Evolutionary conservation across 37 sponge, comb jelly and placozoan genomes (phyloP), one percentile per base, ranked within the genome.

Genomic region (Axinella damicornis): DNA sequence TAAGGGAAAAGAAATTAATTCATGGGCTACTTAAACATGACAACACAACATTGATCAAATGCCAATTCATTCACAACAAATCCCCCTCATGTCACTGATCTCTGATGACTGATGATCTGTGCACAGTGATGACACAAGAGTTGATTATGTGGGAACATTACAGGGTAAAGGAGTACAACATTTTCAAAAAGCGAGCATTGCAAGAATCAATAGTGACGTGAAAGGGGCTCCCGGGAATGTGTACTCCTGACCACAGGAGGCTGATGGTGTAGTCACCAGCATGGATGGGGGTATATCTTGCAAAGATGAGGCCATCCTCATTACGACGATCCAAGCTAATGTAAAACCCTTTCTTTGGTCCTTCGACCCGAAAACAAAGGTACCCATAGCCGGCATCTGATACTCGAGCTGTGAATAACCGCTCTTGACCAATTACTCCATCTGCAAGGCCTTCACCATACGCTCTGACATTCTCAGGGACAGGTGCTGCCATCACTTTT

Each of bases 171-270:
- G n/a, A n/a, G n/a, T n/a, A n/a, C n/a, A n/a, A n/a, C n/a, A n/a
- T n/a, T n/a, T n/a, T n/a, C n/a, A n/a, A n/a, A n/a, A n/a, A n/a
- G n/a, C n/a, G n/a, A n/a, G n/a, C n/a, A n/a, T n/a, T n/a, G n/a
- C n/a, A n/a, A n/a, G n/a, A n/a, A n/a, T n/a, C 46, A 46, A 46
- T 46, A 9, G 6, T 46, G 46, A 46, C 46, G 9, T 12, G 46
- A 71, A 92, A 95, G 22, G 96, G 96, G 35, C 89, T 88, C 56
- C 81, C 85, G 20, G 96, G 93, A 41, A 95, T 41, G 75, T 81
- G 87, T 16, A 68, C 68, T 18, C 85, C 90, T 9, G 90, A 76
- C 96, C 96, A 95, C 39, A 83, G 77, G 53, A 95, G 39, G 54
- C 81, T 65, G 20, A 92, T 71, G 53, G 53, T 72, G 58, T 95